Percentiles rank a stretch among this genome's conserved stretches.
Conservation (phyloP, 30 jellyfish, hydroid and myxozoan species). For the Mastigias papua region DNA sequence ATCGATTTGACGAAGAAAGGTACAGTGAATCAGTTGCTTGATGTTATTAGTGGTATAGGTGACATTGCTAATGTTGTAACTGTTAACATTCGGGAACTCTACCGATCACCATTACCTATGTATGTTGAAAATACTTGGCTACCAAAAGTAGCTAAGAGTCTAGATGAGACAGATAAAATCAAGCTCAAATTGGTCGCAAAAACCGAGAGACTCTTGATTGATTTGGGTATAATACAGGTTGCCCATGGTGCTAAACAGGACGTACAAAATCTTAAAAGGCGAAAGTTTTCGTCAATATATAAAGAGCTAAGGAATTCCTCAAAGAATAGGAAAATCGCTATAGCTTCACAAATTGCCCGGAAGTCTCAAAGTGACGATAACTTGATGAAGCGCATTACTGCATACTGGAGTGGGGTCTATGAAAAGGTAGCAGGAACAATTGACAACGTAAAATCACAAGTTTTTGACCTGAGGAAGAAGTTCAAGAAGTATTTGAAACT, state of each 20-base stretch:
- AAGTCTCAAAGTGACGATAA: slow-evolving; percentile 45
- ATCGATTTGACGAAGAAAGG: slow-evolving; percentile 51
- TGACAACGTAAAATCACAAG: slow-evolving; percentile 57
- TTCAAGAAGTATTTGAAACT: slow-evolving; percentile 65
- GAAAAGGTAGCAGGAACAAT: slow-evolving; percentile 63
- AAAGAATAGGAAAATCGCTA: background rate
- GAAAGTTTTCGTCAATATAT: slow-evolving; percentile 38
- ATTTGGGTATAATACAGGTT: slow-evolving; percentile 26
- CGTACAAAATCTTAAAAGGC: background rate
- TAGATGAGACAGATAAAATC: slow-evolving; percentile 52
- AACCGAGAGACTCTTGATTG: slow-evolving; percentile 12
- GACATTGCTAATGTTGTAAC: slow-evolving; percentile 27
- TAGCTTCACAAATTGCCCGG: slow-evolving; percentile 11
- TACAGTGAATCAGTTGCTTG: slow-evolving; percentile 52
- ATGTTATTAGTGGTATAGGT: slow-evolving; percentile 11
- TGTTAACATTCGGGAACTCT: slow-evolving; percentile 6
- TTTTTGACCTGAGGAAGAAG: slow-evolving; percentile 47
- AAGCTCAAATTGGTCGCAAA: background rate
- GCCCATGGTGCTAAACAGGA: background rate
- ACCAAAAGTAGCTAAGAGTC: slow-evolving; percentile 45
- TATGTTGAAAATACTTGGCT: slow-evolving; percentile 50
- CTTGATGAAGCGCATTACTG: slow-evolving; percentile 6
- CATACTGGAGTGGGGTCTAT: slow-evolving; percentile 34
- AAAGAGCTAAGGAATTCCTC: slow-evolving; percentile 1
- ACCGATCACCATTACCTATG: background rate